Evolutionary conservation across 2,113 vertebrate genomes (phyloP), one percentile per base, ranked within the genome.

Genomic region (Chaetodon trifascialis): DNA sequence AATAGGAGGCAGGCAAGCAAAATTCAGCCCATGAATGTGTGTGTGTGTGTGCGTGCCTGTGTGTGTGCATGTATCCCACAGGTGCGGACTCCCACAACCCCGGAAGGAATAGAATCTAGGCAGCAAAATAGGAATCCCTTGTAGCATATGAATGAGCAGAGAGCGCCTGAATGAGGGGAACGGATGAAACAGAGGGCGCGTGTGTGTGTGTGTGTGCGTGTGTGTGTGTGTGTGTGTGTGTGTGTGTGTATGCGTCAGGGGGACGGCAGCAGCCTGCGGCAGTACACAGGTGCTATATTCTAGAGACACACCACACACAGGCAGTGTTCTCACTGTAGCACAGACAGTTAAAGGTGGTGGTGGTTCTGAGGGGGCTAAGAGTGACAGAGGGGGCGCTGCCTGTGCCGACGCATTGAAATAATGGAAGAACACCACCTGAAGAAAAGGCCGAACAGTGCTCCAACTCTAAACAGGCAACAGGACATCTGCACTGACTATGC

Each of bases 131-230:
- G 73, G 79, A 84, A 67, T 86, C 84, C 51, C 80, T 60, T 7
- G 72, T 62, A 73, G 86, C 84, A 87, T 91, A 83, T 79, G 54
- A 92, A 93, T 92, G 87, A 93, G 90, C 62, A 52, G 10, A 68
- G 65, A 62, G 62, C 25, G 76, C 74, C 68, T 46, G 74, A 73
- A 85, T 74, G 76, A 84, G 70, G 38, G 62, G 78, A 55, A 73
- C 0, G 63, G 63, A 60, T 58, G 58, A 80, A 76, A 72, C 0
- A 6, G 79, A 69, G 79, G 51, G 70, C 25, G 3, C 19, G 21
- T 1, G 30, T 11, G 44, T 25, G 56, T 44, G 42, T 44, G 42
- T 44, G 42, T 44, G 42, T 44, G 42, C 11, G 42, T 44, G 42
- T 44, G 42, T 44, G 42, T 44, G 42, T 44, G 42, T 44, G 25